Base-by-base conservation (phyloP, 2,797 vertebrate genomes). In the Scyliorhinus canicula region DNA sequence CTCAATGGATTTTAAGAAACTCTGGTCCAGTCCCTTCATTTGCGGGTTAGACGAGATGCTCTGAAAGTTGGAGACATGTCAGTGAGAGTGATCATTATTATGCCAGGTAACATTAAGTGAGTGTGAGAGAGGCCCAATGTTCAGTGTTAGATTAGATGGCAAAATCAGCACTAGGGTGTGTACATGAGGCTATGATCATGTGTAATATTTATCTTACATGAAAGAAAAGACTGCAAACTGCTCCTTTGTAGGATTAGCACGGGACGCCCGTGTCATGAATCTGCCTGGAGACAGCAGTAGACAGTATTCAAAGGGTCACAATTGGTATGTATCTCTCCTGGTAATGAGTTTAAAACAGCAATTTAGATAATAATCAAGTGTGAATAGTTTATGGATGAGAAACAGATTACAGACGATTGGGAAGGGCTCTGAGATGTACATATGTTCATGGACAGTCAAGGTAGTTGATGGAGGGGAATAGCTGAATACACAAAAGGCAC, bases 1-100 rank as follows among this genome's bases (percentile, higher is more conserved):
- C 65, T 67, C 65, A 12, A 69, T 40, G 4, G 91, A 93, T 3
- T 69, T 40, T 4, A 69, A 12, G 24, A 93, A 93, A 31, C 26
- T 93, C 26, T 28, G 91, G 2, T 47, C 44, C 60, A 67, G 31
- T 93, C 21, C 28, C 44, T 93, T 69, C 4, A 50, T 47, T 44
- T 96, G 95, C 50, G 95, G 85, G 60, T 95, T 69, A 0, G 21
- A 63, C 1, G 31, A 95, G 55, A 6, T 40, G 16, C 55, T 63
- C 86, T 63, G 55, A 21, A 60, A 60, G 7, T 52, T 90, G 40
- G 63, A 60, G 57, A 8, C 35, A 9, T 8, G 19, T 21, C 86
- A 40, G 35, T 93, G 84, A n/a, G 28, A 94, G 69, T 47, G 44
- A 24, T 24, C 52, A 35, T 12, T 55, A 55, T 86, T 86, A 31